A percentile compares a stretch with the other conserved stretches of the same genome.
phyloP scores from a whole-genome alignment of 2,113 vertebrate genomes.

The Eudyptes chrysolophus region DNA sequence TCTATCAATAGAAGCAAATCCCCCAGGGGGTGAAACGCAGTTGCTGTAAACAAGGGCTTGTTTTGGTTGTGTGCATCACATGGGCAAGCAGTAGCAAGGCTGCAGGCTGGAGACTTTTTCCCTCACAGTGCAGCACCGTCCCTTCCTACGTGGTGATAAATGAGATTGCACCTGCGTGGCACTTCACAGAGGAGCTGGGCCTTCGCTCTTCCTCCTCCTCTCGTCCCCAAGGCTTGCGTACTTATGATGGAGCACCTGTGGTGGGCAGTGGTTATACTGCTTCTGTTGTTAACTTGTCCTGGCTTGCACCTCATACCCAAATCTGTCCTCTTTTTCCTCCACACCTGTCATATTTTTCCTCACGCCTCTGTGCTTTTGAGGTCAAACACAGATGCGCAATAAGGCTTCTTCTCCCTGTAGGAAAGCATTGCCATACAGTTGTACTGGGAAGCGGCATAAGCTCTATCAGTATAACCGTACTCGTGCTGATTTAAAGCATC shows the following conservation, averaged over 20 bases:
- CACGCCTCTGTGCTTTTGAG: background rate
- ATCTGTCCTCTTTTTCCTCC: background rate
- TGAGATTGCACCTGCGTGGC: background rate
- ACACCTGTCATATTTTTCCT: background rate
- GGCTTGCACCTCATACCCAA: background rate
- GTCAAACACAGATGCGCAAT: fast-evolving
- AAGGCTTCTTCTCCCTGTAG: background rate
- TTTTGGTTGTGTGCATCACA: background rate
- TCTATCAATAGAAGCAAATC: background rate
- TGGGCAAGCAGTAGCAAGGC: background rate
- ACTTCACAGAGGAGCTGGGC: background rate
- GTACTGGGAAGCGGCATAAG: background rate
- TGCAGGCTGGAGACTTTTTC: background rate
- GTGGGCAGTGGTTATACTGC: background rate
- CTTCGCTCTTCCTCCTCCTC: background rate
- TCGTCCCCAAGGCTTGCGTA: background rate
- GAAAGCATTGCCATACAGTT: background rate
- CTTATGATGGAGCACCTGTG: background rate
- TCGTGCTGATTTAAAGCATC: conserved; percentile 10
- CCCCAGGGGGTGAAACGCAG: background rate
- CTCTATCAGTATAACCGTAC: background rate
- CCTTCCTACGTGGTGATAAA: background rate
- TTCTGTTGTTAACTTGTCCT: background rate
- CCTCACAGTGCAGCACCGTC: fast-evolving
- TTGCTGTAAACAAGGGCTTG: background rate